Conservation (phyloP, 2,888 invertebrate genomes). For the Ophion ventricosus region DNA sequence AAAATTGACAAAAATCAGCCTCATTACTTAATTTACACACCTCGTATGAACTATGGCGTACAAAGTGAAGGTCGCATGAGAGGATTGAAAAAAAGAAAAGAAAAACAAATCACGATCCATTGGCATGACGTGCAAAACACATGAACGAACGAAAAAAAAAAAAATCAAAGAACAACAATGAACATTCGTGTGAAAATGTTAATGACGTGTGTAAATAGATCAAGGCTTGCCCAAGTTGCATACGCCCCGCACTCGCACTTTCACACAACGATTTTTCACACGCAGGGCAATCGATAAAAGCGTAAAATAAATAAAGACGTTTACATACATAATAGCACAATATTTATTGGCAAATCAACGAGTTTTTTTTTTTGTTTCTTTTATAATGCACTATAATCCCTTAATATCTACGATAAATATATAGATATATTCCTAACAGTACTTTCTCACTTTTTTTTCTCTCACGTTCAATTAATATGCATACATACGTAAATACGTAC, state of each 20-base stretch:
- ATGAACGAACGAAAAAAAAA: neutral
- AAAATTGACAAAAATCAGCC: no score
- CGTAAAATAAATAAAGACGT: conserved; percentile 82
- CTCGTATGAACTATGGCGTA: conserved; percentile 6
- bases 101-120: conserved; percentile 50
- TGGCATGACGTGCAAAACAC: conserved; percentile 59
- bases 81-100: conserved; percentile 18
- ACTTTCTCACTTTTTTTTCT: conserved; percentile 46
- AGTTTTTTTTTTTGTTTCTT: no score
- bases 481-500: conserved; percentile 26
- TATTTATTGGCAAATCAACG: conserved; percentile 82
- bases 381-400: conserved; percentile 79
- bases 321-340: conserved; percentile 80
- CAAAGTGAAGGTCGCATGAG: conserved; percentile 7
- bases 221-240: neutral
- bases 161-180: conserved; percentile 37
- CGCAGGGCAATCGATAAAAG: conserved; percentile 77
- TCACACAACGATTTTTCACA: conserved; percentile 33
- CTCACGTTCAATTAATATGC: conserved; percentile 5
- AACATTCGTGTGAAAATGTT: conserved; percentile 34
- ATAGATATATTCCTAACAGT: conserved; percentile 64
- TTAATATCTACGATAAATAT: conserved; percentile 76
- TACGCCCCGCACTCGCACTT: conserved; percentile 2
- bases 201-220: conserved; percentile 29
- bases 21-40: no score